Evolutionary conservation across 2,797 vertebrate species (phyloP).

Genomic region (Acanthurus leucopareius): DNA sequence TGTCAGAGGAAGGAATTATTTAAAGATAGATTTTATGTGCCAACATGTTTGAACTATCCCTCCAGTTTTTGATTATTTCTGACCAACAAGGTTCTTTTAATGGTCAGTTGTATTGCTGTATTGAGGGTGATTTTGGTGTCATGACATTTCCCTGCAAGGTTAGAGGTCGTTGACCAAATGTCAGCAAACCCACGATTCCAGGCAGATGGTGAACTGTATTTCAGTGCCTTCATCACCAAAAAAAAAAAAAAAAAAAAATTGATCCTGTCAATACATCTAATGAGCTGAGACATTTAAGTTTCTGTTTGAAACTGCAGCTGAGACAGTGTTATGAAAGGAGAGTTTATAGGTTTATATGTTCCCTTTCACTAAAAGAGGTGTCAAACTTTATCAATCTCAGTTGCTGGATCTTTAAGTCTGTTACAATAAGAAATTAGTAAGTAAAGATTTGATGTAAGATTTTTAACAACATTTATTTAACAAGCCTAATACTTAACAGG

Average conservation of each 20-base stretch:
- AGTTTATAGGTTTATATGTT: not conserved
- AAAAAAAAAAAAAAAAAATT: constrained; percentile 29
- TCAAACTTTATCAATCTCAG: too few relatives aligned
- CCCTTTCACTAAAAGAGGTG: not conserved
- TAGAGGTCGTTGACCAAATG: constrained; percentile 81
- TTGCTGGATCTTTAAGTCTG: not conserved
- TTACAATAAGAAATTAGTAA: not conserved
- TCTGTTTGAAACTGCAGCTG: not conserved
- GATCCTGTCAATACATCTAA: constrained; percentile 61
- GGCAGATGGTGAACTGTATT: constrained; percentile 80
- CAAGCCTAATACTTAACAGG: not conserved
- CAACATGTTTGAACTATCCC: too few relatives aligned
- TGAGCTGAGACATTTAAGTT: constrained; percentile 22
- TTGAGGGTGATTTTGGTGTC: constrained; percentile 44
- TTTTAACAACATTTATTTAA: not conserved
- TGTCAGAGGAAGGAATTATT: not conserved
- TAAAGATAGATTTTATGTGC: not conserved
- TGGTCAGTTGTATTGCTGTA: not conserved
- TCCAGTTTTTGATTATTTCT: too few relatives aligned
- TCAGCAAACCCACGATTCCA: constrained; percentile 56
- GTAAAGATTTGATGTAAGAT: not conserved
- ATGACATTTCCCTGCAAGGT: constrained; percentile 79
- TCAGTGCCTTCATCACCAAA: constrained; percentile 17
- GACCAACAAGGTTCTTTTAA: too few relatives aligned
- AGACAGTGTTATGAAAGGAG: not conserved